Percentiles rank a stretch among this genome's conserved stretches.
Conservation (phyloP, 92 coral and sea anemone species). For the Phenganax marumi region DNA sequence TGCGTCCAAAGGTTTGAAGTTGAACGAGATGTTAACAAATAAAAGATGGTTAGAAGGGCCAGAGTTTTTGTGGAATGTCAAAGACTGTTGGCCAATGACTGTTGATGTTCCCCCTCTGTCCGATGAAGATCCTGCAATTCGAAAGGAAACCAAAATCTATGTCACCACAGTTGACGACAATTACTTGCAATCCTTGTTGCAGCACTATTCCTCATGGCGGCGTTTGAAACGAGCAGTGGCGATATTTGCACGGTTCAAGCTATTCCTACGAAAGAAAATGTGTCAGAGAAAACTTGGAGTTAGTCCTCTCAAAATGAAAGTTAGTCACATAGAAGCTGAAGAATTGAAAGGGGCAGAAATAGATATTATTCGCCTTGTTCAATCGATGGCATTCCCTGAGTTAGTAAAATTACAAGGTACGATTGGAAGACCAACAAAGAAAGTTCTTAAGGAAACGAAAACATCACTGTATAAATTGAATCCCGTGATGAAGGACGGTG, state of each 20-base stretch:
- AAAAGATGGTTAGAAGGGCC: too few species aligned
- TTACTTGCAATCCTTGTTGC: neutral
- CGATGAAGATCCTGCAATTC: neutral
- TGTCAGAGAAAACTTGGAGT: neutral
- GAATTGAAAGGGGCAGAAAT: constrained; percentile 21
- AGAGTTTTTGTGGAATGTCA: too few species aligned
- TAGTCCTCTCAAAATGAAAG: neutral
- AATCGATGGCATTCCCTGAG: constrained; percentile 10
- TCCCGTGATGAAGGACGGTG: constrained; percentile 14
- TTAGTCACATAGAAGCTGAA: neutral
- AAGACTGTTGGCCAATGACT: too few species aligned
- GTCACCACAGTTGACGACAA: neutral
- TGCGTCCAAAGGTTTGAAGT: too few species aligned
- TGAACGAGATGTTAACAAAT: too few species aligned
- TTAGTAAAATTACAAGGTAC: neutral
- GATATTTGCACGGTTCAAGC: neutral
- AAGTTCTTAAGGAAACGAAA: neutral
- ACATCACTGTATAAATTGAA: constrained; percentile 4
- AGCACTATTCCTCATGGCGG: constrained; percentile 13
- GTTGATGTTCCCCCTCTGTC: too few species aligned
- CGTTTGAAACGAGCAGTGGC: constrained; percentile 21
- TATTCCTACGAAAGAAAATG: neutral
- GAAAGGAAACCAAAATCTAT: neutral
- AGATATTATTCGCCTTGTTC: constrained; percentile 10
- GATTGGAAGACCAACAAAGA: neutral